phyloP scores from a whole-genome alignment of 2,113 vertebrate species.

The Fulmarus glacialis region DNA sequence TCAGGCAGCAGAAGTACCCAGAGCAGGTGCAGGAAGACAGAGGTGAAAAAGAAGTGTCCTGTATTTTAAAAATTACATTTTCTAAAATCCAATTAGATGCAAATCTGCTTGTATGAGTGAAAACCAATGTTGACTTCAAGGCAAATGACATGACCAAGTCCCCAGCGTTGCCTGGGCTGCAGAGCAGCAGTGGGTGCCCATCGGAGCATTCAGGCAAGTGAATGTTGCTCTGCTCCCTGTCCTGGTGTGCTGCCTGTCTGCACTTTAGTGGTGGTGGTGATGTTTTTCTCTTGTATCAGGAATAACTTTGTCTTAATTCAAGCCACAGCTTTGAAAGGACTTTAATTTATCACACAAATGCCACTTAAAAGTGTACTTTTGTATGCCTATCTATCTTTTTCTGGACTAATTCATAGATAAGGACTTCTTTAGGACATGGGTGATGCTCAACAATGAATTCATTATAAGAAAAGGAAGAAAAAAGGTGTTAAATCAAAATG shows the following conservation, averaged over 20 bases:
- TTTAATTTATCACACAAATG: neutral
- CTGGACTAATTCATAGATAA: neutral
- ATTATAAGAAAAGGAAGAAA: neutral
- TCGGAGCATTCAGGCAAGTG: neutral
- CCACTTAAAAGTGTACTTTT: neutral
- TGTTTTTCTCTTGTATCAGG: neutral
- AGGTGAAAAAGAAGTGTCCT: neutral
- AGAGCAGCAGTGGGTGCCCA: neutral
- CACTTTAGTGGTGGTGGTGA: neutral
- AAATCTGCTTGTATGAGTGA: neutral
- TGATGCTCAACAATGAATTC: neutral
- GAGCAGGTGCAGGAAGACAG: neutral
- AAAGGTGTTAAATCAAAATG: neutral
- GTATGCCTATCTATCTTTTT: neutral
- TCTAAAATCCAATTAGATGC: neutral
- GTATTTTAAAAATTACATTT: neutral
- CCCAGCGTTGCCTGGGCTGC: rapidly evolving
- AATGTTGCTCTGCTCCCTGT: neutral
- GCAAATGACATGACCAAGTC: neutral
- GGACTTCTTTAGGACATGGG: neutral
- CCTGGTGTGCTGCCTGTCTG: neutral
- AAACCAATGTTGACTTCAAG: neutral
- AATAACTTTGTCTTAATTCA: neutral
- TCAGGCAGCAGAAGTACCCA: neutral
- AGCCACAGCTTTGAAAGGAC: neutral